Percentiles rank a stretch among this genome's conserved stretches.
Evolutionary conservation across 2,888 invertebrate genomes (phyloP).

Genomic region (Dastarcus helophoroides): DNA sequence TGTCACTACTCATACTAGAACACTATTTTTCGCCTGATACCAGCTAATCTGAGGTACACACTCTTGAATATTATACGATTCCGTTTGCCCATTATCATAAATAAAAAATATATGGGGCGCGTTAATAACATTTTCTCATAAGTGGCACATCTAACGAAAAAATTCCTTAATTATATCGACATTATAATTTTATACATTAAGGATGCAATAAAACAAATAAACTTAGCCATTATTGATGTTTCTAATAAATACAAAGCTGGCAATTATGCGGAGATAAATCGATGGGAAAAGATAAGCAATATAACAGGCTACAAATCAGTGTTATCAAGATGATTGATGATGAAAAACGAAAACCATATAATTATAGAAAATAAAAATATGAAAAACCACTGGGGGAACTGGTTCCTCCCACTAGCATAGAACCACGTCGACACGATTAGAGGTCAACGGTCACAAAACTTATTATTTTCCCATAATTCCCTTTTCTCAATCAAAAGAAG

Average conservation of each 20-base stretch:
- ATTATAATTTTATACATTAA: no score
- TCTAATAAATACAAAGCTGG: slow-evolving; percentile 21
- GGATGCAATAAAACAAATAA: slow-evolving; percentile 19
- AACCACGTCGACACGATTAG: slow-evolving; percentile 30
- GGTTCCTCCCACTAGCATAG: slow-evolving; percentile 29
- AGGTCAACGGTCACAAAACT: slow-evolving; percentile 34
- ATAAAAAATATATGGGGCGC: no score
- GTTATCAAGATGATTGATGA: slow-evolving; percentile 37
- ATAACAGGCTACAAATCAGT: slow-evolving; percentile 32
- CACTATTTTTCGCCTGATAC: no score
- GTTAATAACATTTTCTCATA: no score
- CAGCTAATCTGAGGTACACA: no score
- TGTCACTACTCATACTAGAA: no score
- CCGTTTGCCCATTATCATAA: no score
- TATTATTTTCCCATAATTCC: slow-evolving; percentile 30
- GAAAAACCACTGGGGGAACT: slow-evolving; percentile 23
- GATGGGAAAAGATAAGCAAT: slow-evolving; percentile 29
- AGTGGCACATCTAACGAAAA: no score
- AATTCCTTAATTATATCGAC: no score
- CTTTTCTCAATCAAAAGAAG: slow-evolving; percentile 8
- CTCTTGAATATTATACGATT: no score
- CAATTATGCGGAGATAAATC: slow-evolving; percentile 26
- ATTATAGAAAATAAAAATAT: slow-evolving; percentile 29
- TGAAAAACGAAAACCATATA: slow-evolving; percentile 35
- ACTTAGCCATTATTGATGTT: slow-evolving; percentile 19